A percentile compares a stretch with the other conserved stretches of the same genome.
phyloP scores from a whole-genome alignment of 1,140 invertebrate genomes.

The Drosophila willistoni region DNA sequence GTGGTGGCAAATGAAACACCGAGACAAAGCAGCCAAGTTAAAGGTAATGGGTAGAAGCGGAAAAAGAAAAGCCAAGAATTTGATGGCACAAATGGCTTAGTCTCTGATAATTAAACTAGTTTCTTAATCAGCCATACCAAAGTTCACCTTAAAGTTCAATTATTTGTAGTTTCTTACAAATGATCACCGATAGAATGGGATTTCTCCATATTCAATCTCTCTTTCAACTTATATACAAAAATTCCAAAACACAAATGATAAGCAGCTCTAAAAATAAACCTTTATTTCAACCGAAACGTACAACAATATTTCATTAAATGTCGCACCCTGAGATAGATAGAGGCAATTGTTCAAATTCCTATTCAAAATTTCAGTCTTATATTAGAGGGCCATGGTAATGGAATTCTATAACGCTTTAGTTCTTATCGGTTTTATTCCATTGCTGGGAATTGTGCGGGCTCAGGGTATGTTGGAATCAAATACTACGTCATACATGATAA shows the following conservation, averaged over 20 bases:
- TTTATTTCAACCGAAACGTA: not conserved
- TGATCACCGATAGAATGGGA: no score
- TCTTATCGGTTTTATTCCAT: not conserved
- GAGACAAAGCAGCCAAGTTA: no score
- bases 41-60: not conserved
- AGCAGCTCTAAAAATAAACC: not conserved
- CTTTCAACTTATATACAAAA: no score
- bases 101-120: no score
- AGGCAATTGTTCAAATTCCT: not conserved
- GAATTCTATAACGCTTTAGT: not conserved
- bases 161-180: no score
- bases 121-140: no score
- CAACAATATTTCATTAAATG: not conserved
- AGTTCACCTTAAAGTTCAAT: no score
- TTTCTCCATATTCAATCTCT: no score
- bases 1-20: not conserved
- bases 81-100: no score
- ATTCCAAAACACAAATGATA: no score
- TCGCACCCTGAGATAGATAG: not conserved
- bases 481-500: not conserved
- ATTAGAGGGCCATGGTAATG: constrained; percentile 17
- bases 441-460: not conserved
- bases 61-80: not conserved
- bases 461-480: constrained; percentile 15
- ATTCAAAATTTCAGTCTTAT: constrained; percentile 22